Percentiles rank a stretch among this genome's conserved stretches.
Conservation (phyloP, 2,888 invertebrate genomes). For the Polydrusus cervinus region DNA sequence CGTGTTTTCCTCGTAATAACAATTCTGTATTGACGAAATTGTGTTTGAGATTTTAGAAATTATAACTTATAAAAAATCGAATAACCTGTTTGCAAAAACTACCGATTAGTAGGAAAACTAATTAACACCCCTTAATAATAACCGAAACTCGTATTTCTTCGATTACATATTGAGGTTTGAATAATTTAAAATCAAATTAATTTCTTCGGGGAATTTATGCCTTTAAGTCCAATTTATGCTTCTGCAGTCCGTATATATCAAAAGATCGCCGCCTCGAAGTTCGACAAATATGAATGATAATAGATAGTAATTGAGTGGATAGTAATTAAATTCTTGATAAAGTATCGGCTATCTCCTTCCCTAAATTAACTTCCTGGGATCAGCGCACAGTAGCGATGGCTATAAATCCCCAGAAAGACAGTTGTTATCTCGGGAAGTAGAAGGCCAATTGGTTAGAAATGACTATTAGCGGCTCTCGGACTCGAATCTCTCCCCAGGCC, state of each 20-base stretch:
- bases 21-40: too few species aligned
- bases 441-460: slow-evolving; percentile 64
- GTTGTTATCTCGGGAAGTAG: slow-evolving; percentile 51
- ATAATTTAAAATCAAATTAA: slow-evolving; percentile 53
- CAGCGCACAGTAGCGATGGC: slow-evolving; percentile 60
- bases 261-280: slow-evolving; percentile 50
- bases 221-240: slow-evolving; percentile 51
- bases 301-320: slow-evolving; percentile 56
- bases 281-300: slow-evolving; percentile 58
- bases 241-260: slow-evolving; percentile 41
- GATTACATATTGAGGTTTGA: slow-evolving; percentile 47
- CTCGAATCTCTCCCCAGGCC: slow-evolving; percentile 56
- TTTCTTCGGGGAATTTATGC: slow-evolving; percentile 50
- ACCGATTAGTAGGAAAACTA: slow-evolving; percentile 23
- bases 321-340: slow-evolving; percentile 56
- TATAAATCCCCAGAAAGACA: slow-evolving; percentile 60
- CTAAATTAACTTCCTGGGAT: slow-evolving; percentile 53
- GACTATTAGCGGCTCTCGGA: slow-evolving; percentile 63
- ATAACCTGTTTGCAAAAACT: too few species aligned
- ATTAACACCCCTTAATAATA: background rate
- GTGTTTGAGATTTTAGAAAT: too few species aligned
- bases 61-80: too few species aligned
- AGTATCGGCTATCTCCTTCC: slow-evolving; percentile 50
- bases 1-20: too few species aligned
- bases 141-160: slow-evolving; percentile 26